These are phyloP conservation scores for Lycopodina hypogea DNA, from an alignment of 37 sponge, comb jelly and placozoan genomes.

Conservation along the genomic window DNA sequence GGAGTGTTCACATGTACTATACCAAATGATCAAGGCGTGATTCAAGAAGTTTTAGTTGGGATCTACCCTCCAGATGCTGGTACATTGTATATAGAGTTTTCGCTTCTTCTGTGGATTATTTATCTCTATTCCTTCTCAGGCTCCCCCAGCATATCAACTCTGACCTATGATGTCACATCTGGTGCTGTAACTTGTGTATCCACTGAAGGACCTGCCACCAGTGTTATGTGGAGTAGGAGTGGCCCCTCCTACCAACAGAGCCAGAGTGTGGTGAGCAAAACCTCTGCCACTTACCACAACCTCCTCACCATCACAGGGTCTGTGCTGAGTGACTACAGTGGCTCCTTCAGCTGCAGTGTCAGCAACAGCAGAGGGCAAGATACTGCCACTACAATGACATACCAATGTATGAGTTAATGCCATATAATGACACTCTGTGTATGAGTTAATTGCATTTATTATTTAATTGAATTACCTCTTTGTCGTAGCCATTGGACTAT, in stretches of 20 bases:
- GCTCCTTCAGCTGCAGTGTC: too few species aligned
- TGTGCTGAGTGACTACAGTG: too few species aligned
- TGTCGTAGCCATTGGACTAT: not conserved
- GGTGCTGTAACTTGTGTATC: not conserved
- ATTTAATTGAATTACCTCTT: too few species aligned
- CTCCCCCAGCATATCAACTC: not conserved
- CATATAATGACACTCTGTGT: too few species aligned
- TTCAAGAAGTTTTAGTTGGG: not conserved
- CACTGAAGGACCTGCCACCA: constrained; percentile 24
- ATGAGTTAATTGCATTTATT: too few species aligned
- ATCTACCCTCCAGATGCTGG: not conserved
- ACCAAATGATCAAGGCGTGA: not conserved
- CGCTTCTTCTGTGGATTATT: not conserved
- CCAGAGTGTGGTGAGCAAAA: constrained; percentile 10
- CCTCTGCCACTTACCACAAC: too few species aligned
- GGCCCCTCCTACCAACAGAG: constrained; percentile 5
- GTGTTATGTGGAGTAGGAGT: constrained; percentile 17
- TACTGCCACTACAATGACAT: too few species aligned
- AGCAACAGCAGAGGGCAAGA: too few species aligned
- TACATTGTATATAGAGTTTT: not conserved
- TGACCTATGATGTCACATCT: not conserved
- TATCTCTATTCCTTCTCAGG: not conserved
- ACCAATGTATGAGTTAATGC: too few species aligned
- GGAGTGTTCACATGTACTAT: constrained; percentile 18
- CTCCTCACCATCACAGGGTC: too few species aligned